These are phyloP conservation scores for Trissoscelio sp. DNA, from an alignment of 2,888 invertebrate species.

Conservation along the genomic window DNA sequence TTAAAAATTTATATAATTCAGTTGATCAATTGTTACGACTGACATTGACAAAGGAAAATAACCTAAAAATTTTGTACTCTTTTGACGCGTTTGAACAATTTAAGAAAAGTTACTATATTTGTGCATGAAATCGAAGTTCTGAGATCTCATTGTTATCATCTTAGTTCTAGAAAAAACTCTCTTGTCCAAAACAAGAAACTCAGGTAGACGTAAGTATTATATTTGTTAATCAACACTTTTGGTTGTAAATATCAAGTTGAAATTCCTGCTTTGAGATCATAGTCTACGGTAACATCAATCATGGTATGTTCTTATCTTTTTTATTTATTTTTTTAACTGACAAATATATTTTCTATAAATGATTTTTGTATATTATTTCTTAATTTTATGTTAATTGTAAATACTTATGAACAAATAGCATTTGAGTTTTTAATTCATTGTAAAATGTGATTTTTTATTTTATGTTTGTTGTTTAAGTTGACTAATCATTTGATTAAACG, in stretches of 20 bases:
- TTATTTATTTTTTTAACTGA: not conserved
- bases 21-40: no score
- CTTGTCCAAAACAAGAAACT: not conserved
- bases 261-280: conserved; percentile 3
- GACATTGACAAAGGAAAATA: no score
- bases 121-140: not conserved
- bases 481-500: no score
- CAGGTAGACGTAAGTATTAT: conserved; percentile 1
- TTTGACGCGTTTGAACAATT: not conserved
- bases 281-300: not conserved
- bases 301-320: conserved; percentile 6
- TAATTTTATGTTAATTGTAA: no score
- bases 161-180: conserved; percentile 14
- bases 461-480: no score
- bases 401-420: no score
- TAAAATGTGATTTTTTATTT: no score
- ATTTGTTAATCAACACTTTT: not conserved
- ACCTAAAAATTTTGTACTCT: not conserved
- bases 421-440: no score
- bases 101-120: conserved; percentile 12
- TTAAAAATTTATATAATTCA: no score
- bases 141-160: not conserved
- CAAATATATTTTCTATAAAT: no score
- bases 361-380: no score
- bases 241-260: not conserved